phyloP scores from a whole-genome alignment of 2,797 vertebrate species.

The Dermochelys coriacea region DNA sequence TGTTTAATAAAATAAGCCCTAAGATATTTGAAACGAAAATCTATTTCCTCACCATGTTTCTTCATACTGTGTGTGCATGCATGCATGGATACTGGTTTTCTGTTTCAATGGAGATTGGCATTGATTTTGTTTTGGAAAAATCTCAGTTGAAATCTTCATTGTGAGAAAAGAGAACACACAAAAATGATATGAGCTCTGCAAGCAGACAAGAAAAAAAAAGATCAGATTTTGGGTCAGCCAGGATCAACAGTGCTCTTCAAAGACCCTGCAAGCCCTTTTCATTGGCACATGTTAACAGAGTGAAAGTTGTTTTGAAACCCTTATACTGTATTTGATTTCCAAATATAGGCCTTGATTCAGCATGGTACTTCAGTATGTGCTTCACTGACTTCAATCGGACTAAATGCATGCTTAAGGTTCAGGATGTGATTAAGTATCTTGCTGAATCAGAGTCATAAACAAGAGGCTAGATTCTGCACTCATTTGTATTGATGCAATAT shows the following conservation, averaged over 20 bases:
- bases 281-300: not conserved
- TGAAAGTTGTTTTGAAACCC: not conserved
- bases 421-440: not conserved
- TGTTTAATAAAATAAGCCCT: not conserved
- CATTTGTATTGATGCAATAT: fast-evolving
- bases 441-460: not conserved
- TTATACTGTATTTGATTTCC: not conserved
- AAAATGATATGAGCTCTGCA: not conserved
- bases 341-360: not conserved
- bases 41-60: not conserved
- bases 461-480: not conserved
- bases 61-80: not conserved
- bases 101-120: not conserved
- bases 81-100: fast-evolving
- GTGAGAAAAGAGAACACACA: too few species aligned
- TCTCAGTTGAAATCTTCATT: not conserved
- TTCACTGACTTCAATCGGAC: not conserved
- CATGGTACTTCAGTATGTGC: fast-evolving
- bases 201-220: not conserved
- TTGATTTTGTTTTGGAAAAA: not conserved
- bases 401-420: not conserved
- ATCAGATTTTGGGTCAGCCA: not conserved
- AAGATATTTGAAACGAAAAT: not conserved
- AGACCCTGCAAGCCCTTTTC: not conserved
- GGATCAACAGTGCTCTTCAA: not conserved